These are phyloP conservation scores for Boloria selene DNA, from an alignment of 2,888 invertebrate genomes.

Conservation along the genomic window DNA sequence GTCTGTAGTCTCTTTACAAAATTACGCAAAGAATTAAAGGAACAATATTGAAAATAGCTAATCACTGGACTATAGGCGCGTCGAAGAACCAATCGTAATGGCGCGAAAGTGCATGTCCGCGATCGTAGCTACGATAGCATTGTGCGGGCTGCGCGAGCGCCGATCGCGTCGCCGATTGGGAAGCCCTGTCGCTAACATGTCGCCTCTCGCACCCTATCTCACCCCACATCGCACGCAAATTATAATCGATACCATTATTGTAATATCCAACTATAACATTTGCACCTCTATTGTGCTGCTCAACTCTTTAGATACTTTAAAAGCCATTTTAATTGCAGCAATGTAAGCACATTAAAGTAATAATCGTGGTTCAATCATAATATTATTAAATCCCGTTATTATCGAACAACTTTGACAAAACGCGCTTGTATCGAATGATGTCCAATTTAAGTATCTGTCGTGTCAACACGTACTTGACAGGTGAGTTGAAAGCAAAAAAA, in stretches of 20 bases:
- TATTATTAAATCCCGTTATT: conserved; percentile 54
- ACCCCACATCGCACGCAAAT: conserved; percentile 79
- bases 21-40: conserved; percentile 35
- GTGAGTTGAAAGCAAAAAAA: conserved; percentile 55
- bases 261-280: conserved; percentile 77
- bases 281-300: conserved; percentile 68
- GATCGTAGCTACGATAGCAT: conserved; percentile 79
- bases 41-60: conserved; percentile 60
- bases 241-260: conserved; percentile 83
- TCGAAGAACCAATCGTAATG: conserved; percentile 74
- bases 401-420: conserved; percentile 52
- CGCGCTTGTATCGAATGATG: conserved; percentile 37
- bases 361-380: not conserved
- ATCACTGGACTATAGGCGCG: conserved; percentile 64
- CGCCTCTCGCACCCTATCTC: conserved; percentile 72
- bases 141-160: conserved; percentile 71
- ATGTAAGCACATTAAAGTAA: not conserved
- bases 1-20: conserved; percentile 7
- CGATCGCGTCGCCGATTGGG: conserved; percentile 76
- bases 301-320: conserved; percentile 7
- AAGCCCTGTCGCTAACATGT: conserved; percentile 78
- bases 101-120: conserved; percentile 74
- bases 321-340: not conserved
- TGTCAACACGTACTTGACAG: conserved; percentile 54
- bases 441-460: conserved; percentile 61